Conservation (phyloP, 2,888 invertebrate species). For the Empis livida region DNA sequence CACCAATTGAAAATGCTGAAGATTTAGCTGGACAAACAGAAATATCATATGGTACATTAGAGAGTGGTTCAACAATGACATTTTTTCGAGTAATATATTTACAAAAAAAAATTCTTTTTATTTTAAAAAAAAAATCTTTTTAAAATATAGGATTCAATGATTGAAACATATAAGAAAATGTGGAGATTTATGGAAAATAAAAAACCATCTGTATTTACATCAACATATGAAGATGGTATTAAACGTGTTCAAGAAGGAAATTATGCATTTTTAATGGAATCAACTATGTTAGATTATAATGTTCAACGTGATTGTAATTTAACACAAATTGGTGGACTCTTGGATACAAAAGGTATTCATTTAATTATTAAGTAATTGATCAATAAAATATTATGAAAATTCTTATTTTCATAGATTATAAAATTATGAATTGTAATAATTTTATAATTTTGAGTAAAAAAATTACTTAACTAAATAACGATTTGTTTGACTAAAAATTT, state of each 20-base stretch:
- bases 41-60: slow-evolving; percentile 72
- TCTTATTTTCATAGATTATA: too few species aligned
- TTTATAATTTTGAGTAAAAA: too few species aligned
- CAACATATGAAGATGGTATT: slow-evolving; percentile 64
- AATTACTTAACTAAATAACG: too few species aligned
- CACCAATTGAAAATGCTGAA: slow-evolving; percentile 74
- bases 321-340: slow-evolving; percentile 72
- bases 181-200: slow-evolving; percentile 68
- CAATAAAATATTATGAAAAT: too few species aligned
- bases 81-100: slow-evolving; percentile 66
- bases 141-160: slow-evolving; percentile 55
- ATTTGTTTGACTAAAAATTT: too few species aligned
- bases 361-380: too few species aligned
- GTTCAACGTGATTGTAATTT: slow-evolving; percentile 73
- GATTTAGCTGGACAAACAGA: slow-evolving; percentile 72
- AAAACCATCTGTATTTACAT: slow-evolving; percentile 57
- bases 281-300: slow-evolving; percentile 73
- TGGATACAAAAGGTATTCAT: slow-evolving; percentile 65
- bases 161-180: slow-evolving; percentile 69
- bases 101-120: neutral
- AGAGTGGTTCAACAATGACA: slow-evolving; percentile 76
- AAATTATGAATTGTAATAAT: too few species aligned
- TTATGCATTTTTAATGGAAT: slow-evolving; percentile 85
- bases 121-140: neutral
- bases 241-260: slow-evolving; percentile 59